A percentile compares a stretch with the other conserved stretches of the same genome.
Evolutionary conservation across 2,113 vertebrate species (phyloP).

Genomic region (Phyllostomus hastatus): DNA sequence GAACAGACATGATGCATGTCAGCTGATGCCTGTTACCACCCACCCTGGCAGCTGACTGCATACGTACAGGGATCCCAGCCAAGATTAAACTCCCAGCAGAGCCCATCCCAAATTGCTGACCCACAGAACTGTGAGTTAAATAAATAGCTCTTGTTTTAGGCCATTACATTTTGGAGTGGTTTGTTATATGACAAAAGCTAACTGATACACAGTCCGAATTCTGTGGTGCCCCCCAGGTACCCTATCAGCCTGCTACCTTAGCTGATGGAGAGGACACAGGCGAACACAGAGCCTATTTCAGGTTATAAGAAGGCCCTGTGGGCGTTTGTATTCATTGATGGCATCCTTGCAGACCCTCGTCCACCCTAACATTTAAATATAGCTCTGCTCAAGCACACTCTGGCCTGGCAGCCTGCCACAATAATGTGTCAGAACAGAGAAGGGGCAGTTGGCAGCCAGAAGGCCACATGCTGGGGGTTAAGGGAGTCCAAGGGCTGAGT

Average conservation of each 20-base stretch:
- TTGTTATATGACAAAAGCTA: conserved; percentile 36
- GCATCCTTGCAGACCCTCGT: background rate
- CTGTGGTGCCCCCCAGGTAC: background rate
- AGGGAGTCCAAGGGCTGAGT: background rate
- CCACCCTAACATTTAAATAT: conserved; percentile 12
- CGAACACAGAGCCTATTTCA: background rate
- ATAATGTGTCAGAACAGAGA: background rate
- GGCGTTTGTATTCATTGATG: background rate
- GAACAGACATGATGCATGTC: background rate
- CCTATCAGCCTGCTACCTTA: background rate
- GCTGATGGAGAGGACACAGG: background rate
- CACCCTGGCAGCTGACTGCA: background rate
- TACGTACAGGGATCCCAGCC: background rate
- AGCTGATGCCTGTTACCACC: background rate
- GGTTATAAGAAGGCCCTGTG: background rate
- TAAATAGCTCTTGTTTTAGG: background rate
- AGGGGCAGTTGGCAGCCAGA: background rate
- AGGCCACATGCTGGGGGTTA: background rate
- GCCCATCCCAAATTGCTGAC: background rate
- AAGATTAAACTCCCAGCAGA: background rate
- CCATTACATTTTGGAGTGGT: background rate
- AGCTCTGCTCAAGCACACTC: background rate
- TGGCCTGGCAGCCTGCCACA: background rate
- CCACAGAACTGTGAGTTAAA: background rate
- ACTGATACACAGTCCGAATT: background rate